These are phyloP conservation scores for Parotia lawesii DNA, from an alignment of 2,113 vertebrate species.

Conservation along the genomic window DNA sequence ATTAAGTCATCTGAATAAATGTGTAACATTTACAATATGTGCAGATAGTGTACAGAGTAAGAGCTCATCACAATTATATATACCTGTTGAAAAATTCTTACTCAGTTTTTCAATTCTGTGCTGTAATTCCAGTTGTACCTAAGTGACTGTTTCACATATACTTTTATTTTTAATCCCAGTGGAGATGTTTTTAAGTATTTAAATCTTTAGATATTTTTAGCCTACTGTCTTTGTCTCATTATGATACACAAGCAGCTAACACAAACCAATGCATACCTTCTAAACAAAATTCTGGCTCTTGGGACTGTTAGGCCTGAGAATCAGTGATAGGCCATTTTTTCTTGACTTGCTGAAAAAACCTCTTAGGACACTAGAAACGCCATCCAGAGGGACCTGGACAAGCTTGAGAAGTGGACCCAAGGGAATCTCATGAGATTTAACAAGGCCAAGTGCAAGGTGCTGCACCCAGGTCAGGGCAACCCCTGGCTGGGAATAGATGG, in stretches of 20 bases:
- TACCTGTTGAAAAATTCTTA: not conserved
- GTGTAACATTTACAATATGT: not conserved
- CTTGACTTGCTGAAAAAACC: not conserved
- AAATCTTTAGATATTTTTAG: not conserved
- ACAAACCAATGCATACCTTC: not conserved
- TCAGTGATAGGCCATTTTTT: not conserved
- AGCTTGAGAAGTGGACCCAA: not conserved
- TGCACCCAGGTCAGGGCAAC: rapidly evolving
- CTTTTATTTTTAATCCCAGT: not conserved
- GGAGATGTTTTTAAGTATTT: not conserved
- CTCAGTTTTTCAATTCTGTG: not conserved
- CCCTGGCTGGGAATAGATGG: not conserved
- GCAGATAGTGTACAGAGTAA: not conserved
- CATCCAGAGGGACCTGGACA: not conserved
- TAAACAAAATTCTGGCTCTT: not conserved
- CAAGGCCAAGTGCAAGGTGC: not conserved
- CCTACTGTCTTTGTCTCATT: not conserved
- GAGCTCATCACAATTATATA: not conserved
- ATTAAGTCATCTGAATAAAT: not conserved
- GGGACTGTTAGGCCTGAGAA: not conserved
- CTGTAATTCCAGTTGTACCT: not conserved
- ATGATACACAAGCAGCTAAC: not conserved
- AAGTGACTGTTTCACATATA: not conserved
- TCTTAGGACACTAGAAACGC: not conserved
- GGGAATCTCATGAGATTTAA: not conserved